Conservation (phyloP, 2,113 vertebrate species). For the Thunnus thynnus region DNA sequence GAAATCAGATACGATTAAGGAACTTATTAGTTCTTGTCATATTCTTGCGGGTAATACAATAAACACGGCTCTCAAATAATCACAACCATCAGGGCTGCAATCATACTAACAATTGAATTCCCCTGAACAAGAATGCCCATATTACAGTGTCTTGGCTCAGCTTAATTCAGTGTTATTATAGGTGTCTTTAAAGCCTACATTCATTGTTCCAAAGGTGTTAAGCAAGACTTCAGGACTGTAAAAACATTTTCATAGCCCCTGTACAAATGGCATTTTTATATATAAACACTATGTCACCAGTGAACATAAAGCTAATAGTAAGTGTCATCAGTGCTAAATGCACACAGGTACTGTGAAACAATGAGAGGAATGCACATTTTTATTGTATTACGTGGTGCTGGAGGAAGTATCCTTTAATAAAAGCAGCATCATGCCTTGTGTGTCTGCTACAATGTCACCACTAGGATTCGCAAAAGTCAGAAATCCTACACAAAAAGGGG, state of each 20-base stretch:
- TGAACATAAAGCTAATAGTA: neutral
- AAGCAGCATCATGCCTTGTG: fast-evolving
- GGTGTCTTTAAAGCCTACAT: slow-evolving; percentile 40
- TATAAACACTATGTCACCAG: slow-evolving; percentile 46
- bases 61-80: slow-evolving; percentile 75
- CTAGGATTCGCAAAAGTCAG: slow-evolving; percentile 10
- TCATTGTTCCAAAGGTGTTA: slow-evolving; percentile 57
- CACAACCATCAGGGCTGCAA: slow-evolving; percentile 75
- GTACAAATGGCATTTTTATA: slow-evolving; percentile 9
- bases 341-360: neutral
- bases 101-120: slow-evolving; percentile 62
- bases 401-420: neutral
- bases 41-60: slow-evolving; percentile 77
- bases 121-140: slow-evolving; percentile 29
- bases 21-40: slow-evolving; percentile 83
- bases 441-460: neutral
- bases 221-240: slow-evolving; percentile 19
- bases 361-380: neutral
- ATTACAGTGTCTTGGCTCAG: slow-evolving; percentile 31
- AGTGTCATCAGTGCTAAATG: neutral
- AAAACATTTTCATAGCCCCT: slow-evolving; percentile 62
- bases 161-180: slow-evolving; percentile 50
- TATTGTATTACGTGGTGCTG: neutral
- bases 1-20: slow-evolving; percentile 77
- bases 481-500: neutral